Conservation (phyloP, 2,888 invertebrate species). For the Synergus umbraculus region DNA sequence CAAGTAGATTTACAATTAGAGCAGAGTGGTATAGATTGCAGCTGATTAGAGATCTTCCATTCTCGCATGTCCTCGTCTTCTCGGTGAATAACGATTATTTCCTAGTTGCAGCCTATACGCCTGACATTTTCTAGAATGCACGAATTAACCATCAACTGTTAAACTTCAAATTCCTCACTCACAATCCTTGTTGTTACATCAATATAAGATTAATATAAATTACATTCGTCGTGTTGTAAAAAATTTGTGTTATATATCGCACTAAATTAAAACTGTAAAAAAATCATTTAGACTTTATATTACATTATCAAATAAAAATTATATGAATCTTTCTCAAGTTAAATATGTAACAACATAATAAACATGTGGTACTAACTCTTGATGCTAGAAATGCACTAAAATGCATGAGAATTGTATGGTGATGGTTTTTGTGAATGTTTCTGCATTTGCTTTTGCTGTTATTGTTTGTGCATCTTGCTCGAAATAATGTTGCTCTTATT, state of each 20-base stretch:
- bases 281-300: background rate
- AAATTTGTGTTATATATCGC: background rate
- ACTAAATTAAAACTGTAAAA: background rate
- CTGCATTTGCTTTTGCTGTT: constrained; percentile 37
- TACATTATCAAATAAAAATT: background rate
- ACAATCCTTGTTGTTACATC: background rate
- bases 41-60: constrained; percentile 23
- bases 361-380: background rate
- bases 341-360: background rate
- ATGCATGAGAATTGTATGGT: constrained; percentile 10
- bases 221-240: constrained; percentile 2
- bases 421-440: background rate
- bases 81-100: constrained; percentile 27
- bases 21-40: constrained; percentile 36
- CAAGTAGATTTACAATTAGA: constrained; percentile 30
- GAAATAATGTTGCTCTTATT: constrained; percentile 8
- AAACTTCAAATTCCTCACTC: background rate
- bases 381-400: background rate
- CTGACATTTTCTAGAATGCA: constrained; percentile 22
- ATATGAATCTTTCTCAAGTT: too few species aligned
- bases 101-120: background rate
- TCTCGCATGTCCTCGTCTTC: constrained; percentile 37
- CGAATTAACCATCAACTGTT: constrained; percentile 5
- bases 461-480: constrained; percentile 31
- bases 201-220: background rate